phyloP scores from a whole-genome alignment of 2,888 invertebrate genomes.

The Rambutsinella grinnellia region DNA sequence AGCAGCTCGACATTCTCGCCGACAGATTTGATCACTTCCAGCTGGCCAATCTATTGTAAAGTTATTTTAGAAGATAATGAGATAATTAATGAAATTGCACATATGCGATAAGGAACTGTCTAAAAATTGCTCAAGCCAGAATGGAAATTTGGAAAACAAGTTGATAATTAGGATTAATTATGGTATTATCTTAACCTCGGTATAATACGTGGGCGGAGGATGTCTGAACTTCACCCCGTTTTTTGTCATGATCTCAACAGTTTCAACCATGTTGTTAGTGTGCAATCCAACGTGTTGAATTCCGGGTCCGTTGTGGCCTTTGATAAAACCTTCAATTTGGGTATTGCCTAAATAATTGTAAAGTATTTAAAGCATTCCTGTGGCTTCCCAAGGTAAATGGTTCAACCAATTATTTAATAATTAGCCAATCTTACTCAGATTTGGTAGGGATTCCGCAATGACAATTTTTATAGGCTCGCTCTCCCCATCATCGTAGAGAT shows the following conservation, averaged over 20 bases:
- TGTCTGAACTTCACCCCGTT: conserved; percentile 69
- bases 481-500: conserved; percentile 31
- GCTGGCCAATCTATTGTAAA: conserved; percentile 66
- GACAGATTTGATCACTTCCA: conserved; percentile 68
- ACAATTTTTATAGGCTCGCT: conserved; percentile 69
- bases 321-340: conserved; percentile 70
- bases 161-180: too few species aligned
- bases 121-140: not conserved
- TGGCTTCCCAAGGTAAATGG: not conserved
- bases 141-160: too few species aligned
- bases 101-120: not conserved
- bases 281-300: conserved; percentile 71
- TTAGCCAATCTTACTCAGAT: conserved; percentile 63
- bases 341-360: conserved; percentile 67
- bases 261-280: conserved; percentile 68
- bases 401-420: not conserved
- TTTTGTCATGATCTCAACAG: conserved; percentile 67
- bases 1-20: conserved; percentile 68
- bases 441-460: conserved; percentile 69
- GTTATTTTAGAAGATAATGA: not conserved
- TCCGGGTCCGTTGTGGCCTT: conserved; percentile 70
- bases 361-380: conserved; percentile 4
- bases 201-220: conserved; percentile 70
- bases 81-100: not conserved
- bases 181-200: too few species aligned